Base-by-base conservation (phyloP, 2,113 vertebrate genomes). In the Trogon melanurus region DNA sequence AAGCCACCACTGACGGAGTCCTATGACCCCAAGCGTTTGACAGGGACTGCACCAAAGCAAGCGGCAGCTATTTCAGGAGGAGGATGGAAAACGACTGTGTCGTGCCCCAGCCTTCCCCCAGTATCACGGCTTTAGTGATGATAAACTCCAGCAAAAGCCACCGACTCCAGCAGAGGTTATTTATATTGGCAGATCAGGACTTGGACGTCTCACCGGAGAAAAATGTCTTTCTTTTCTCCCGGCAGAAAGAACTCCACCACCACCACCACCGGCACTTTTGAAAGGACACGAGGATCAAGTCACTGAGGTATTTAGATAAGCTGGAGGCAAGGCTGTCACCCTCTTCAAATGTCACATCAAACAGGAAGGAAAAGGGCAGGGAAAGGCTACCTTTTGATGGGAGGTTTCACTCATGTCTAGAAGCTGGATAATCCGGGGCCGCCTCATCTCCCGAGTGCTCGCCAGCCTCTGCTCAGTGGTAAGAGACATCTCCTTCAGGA, bases 301-400 rank as follows among this genome's bases (percentile, higher is more conserved):
- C 84, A 36, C n/a, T 0, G 10, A 72, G 47, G 44, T 38, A 29
- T 38, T 78, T 19, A 5, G 2, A 8, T 17, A 64, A 65, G 41
- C 62, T 67, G 51, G 21, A 71, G 57, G 50, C 62, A 72, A 90
- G 36, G 14, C 32, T 51, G 36, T 44, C 80, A 61, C 60, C 9
- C 11, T 32, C 60, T 91, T 44, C 84, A 83, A 94, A 80, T 54
- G 57, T 20, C 67, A 91, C 47, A 22, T 53, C 60, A 88, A 93
- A 66, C 30, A 47, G 65, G 54, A 38, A 73, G 32, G 75, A 88
- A 69, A 95, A 92, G 73, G 75, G 88, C 64, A 83, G 29, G 54
- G 70, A 93, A 93, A 66, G 34, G n/a, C 96, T 98, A 99, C 99
- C 98, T 99, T 99, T 64, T 98, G 98, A 89, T 98, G 92, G 11